Base-by-base conservation (phyloP, 2,797 vertebrate species). In the Orestias chungarensis region DNA sequence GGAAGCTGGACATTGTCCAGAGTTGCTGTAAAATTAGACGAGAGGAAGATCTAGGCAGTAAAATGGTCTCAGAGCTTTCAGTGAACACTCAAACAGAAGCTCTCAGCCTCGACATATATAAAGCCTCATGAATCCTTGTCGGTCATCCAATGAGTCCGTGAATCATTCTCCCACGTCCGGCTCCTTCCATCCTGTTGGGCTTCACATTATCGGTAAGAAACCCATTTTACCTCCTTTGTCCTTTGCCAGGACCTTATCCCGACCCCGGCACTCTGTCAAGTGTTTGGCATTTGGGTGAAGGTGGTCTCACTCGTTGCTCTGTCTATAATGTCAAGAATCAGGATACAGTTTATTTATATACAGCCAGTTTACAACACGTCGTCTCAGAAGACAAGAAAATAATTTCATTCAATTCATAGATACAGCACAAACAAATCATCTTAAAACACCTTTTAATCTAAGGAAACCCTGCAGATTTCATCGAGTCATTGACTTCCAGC, bases 21-120 rank as follows among this genome's bases (percentile, higher is more conserved):
- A 77, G 44, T 59, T 68, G 57, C 68, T 62, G 44, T 83, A 73
- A 71, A 85, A 71, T 50, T 68, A 80, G 74, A 82, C 71, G 76
- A 84, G 68, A 85, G 69, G 72, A 87, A 84, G 82, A 86, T 73
- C 87, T 71, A 80, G 72, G 75, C 78, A 75, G 77, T 81, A 73
- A 81, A 85, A 76, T 25, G 68, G 78, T 81, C 73, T 65, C 61
- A 35, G 68, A 83, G 74, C 35, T 73, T 88, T 79, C 81, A 88
- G 78, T 83, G 78, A 78, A 66, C 66, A 66, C 40, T 86, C 79
- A 75, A 74, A 80, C 81, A 83, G 75, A 88, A 35, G 75, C 84
- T 86, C 79, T 89, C 83, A 87, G 73, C 80, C 89, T 88, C 81
- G 64, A 82, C 79, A 89, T 84, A 89, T 90, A 75, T 91, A 78